These are phyloP conservation scores for Poeciliopsis presidionis DNA, from an alignment of 2,797 vertebrate species.

Conservation along the genomic window DNA sequence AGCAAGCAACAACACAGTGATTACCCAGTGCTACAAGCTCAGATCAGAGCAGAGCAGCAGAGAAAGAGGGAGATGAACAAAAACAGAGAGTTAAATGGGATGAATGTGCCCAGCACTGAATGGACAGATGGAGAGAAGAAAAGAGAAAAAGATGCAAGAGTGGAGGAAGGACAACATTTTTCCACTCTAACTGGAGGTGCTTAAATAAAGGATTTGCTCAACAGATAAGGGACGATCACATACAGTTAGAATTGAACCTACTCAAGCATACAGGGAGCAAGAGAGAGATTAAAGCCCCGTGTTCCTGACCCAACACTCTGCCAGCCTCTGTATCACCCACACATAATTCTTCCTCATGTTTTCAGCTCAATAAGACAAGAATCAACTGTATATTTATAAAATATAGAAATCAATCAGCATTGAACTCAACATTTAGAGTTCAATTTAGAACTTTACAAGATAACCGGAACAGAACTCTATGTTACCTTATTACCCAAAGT, in stretches of 20 bases:
- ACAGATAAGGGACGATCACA: conserved; percentile 38
- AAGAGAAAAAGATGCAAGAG: conserved; percentile 14
- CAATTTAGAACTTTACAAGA: too few species aligned
- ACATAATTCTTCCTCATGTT: conserved; percentile 4
- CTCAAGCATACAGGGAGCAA: conserved; percentile 38
- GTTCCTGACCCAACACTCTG: conserved; percentile 52
- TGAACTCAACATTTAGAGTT: too few species aligned
- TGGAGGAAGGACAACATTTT: conserved; percentile 22
- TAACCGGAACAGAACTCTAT: too few species aligned
- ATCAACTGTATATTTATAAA: conserved; percentile 27
- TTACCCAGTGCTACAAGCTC: conserved; percentile 47
- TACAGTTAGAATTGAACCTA: conserved; percentile 51
- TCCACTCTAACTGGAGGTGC: conserved; percentile 40
- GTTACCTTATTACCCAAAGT: too few species aligned
- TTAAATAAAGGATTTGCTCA: conserved; percentile 37
- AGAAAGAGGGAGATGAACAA: conserved; percentile 24
- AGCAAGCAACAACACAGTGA: conserved; percentile 35
- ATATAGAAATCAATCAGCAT: too few species aligned
- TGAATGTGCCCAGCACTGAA: conserved; percentile 16
- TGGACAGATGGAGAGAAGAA: conserved; percentile 16
- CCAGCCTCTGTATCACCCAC: conserved; percentile 3
- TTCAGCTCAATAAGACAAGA: conserved; percentile 24
- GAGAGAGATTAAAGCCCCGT: conserved; percentile 57
- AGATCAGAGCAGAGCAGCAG: conserved; percentile 14
- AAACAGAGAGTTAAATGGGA: conserved; percentile 25